Conservation (phyloP, 1,140 invertebrate genomes). For the Platorchestia sp. region DNA sequence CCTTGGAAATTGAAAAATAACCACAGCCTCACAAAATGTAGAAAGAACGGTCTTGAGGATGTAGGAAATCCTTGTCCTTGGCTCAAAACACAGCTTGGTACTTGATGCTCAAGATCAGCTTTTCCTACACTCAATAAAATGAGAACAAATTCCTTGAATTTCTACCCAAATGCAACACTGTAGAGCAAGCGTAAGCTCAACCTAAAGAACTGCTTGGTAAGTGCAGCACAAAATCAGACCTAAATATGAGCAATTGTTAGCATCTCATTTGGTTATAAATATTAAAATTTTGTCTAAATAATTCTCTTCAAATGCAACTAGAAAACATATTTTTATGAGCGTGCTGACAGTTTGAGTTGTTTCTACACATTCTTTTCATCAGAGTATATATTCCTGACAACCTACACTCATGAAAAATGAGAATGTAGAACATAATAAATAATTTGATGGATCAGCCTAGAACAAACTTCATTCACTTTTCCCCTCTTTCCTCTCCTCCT, state of each 20-base stretch:
- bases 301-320: not conserved
- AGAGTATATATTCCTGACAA: not conserved
- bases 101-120: too few relatives aligned
- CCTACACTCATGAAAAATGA: not conserved
- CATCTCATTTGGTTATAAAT: too few relatives aligned
- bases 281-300: not conserved
- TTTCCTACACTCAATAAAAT: too few relatives aligned
- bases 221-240: too few relatives aligned
- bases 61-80: not conserved
- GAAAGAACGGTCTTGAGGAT: not conserved
- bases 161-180: too few relatives aligned
- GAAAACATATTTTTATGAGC: not conserved
- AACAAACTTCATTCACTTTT: too few relatives aligned
- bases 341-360: not conserved
- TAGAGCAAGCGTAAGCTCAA: too few relatives aligned
- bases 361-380: not conserved
- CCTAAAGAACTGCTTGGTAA: too few relatives aligned
- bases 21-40: not conserved
- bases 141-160: too few relatives aligned
- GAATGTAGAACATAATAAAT: not conserved
- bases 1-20: not conserved
- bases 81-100: too few relatives aligned
- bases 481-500: too few relatives aligned
- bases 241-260: too few relatives aligned
- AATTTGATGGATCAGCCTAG: not conserved